These are phyloP conservation scores for Parelbella ahira DNA, from an alignment of 2,888 invertebrate genomes.

Conservation along the genomic window DNA sequence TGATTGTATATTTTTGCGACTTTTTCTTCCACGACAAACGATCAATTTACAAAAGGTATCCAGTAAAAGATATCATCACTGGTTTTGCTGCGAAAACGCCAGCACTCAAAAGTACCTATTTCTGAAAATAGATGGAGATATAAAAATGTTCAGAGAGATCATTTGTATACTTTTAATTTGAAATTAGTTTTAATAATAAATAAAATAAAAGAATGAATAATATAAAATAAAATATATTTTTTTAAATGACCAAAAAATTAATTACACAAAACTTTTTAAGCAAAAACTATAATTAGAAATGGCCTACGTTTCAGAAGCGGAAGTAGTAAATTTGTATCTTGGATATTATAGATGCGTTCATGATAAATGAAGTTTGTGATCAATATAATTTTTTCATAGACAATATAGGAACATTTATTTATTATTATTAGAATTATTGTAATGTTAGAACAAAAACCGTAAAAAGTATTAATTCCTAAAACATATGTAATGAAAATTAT, in stretches of 20 bases:
- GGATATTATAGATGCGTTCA: conserved; percentile 26
- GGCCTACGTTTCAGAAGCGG: conserved; percentile 28
- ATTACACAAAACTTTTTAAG: background rate
- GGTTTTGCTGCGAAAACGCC: conserved; percentile 83
- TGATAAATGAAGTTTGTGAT: conserved; percentile 10
- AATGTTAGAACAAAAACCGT: no score
- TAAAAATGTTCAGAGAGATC: conserved; percentile 76
- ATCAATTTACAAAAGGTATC: conserved; percentile 78
- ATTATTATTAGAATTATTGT: background rate
- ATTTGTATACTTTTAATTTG: conserved; percentile 43
- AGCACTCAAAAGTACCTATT: conserved; percentile 84
- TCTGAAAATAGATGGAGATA: conserved; percentile 87
- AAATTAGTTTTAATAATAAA: no score
- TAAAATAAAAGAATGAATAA: no score
- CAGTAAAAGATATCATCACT: conserved; percentile 83
- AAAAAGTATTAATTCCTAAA: no score
- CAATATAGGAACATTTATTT: conserved; percentile 1
- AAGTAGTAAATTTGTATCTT: conserved; percentile 28
- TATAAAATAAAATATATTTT: no score
- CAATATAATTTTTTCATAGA: conserved; percentile 13
- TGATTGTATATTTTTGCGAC: conserved; percentile 64
- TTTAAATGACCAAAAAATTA: no score
- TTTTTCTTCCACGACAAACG: conserved; percentile 66
- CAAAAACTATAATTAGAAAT: conserved; percentile 6
- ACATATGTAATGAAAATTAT: no score